phyloP scores from a whole-genome alignment of 2,113 vertebrate species.

The Bungarus multicinctus region DNA sequence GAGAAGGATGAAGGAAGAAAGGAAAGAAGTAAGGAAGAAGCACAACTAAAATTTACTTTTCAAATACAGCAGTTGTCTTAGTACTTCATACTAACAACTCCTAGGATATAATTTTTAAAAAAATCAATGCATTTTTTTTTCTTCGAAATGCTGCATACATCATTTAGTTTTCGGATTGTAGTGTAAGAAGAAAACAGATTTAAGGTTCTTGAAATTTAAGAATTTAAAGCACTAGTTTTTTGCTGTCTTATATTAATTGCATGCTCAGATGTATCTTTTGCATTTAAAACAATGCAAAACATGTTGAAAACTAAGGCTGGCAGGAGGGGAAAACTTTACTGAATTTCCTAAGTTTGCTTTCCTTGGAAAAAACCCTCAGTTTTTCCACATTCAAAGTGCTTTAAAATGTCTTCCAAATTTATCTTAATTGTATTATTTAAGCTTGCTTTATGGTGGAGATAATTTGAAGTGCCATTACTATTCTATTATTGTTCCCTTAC shows the following conservation, averaged over 20 bases:
- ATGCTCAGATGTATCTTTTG: background rate
- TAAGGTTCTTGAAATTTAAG: background rate
- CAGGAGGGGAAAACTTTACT: background rate
- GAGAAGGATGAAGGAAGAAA: background rate
- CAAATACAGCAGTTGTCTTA: background rate
- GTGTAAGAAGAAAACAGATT: background rate
- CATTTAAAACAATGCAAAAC: background rate
- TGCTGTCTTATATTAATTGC: background rate
- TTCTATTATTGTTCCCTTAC: background rate
- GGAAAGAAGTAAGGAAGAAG: background rate
- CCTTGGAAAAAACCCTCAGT: background rate
- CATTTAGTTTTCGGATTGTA: background rate
- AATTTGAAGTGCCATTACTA: background rate
- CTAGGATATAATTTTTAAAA: background rate
- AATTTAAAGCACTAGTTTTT: background rate
- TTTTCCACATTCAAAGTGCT: background rate
- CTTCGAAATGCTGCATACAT: background rate
- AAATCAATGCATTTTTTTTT: background rate
- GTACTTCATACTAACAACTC: background rate
- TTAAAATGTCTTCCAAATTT: background rate
- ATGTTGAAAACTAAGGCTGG: background rate
- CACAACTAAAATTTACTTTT: background rate
- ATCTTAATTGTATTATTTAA: background rate
- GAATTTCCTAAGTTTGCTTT: background rate
- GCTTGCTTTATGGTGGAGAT: background rate